Evolutionary conservation across 1,140 invertebrate species (phyloP), one percentile per base, ranked within the genome.

Genomic region (Arctopsyche grandis): DNA sequence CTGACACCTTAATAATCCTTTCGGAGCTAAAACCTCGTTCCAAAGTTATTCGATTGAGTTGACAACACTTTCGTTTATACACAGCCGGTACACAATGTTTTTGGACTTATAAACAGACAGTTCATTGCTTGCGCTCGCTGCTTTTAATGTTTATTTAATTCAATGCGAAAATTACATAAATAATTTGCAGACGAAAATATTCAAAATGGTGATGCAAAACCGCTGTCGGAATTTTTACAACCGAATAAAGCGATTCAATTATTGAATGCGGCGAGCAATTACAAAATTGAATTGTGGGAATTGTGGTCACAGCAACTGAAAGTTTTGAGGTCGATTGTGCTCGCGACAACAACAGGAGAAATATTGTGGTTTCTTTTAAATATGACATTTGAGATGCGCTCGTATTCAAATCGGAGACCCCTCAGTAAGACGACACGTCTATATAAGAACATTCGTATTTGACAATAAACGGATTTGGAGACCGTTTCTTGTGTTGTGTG

Each of bases 291-390:
- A 60, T 21, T 60, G 24, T 66, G 24, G 21, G 29, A 38, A 38
- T 38, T 38, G 29, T 38, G 29, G 29, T 38, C 29, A 38, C 29
- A 38, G 29, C 29, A 38, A 38, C 29, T 1, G 1, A 4, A 7
- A 1, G 48, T 21, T 60, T 60, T 19, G 56, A 19, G 9, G 48
- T 1, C 48, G 56, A 48, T 73, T 52, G 29, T 38, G 29, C 29
- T 1, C 29, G 52, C 63, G 73, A 73, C 71, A 74, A 52, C 71
- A 14, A 21, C 69, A 78, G 9, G 69, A 77, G 46, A 80, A 77
- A 80, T 80, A 78, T 80, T 80, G 58, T 80, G 76, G 79, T 74
- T 74, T 74, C 73, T 81, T 46, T 71, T 76, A 69, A 71, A 81
- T 78, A 43, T 78, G 80, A 78, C 80, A 75, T 69, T 52, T 75